phyloP scores from a whole-genome alignment of 1,140 invertebrate species.

The Drosophila bocqueti region DNA sequence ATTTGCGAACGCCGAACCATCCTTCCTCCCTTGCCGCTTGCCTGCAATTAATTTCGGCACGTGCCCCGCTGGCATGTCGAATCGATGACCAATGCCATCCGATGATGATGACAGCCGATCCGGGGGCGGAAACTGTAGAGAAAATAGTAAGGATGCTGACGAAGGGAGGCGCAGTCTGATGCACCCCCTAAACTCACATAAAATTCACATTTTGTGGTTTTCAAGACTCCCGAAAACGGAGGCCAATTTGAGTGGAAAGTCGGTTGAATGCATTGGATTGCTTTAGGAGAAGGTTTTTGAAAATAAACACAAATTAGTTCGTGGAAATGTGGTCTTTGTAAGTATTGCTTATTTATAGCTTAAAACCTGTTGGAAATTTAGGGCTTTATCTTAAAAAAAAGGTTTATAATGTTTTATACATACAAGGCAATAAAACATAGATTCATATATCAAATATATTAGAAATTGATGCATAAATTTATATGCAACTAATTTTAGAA shows the following conservation, averaged over 20 bases:
- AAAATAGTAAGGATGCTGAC: neutral
- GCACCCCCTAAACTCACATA: conserved; percentile 10
- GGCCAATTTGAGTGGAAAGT: conserved; percentile 10
- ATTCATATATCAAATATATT: too few relatives aligned
- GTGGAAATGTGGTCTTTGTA: neutral
- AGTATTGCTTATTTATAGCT: too few relatives aligned
- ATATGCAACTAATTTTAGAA: too few relatives aligned
- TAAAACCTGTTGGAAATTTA: too few relatives aligned
- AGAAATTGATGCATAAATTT: too few relatives aligned
- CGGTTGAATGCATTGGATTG: neutral
- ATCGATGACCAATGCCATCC: conserved; percentile 63
- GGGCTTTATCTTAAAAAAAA: too few relatives aligned
- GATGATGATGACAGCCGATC: conserved; percentile 54
- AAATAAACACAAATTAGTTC: neutral
- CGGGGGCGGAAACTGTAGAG: conserved; percentile 43
- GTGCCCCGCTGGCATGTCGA: conserved; percentile 59
- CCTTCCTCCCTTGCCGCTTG: conserved; percentile 2
- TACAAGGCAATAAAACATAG: too few relatives aligned
- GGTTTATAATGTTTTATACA: too few relatives aligned
- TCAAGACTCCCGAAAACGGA: neutral
- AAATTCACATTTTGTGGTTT: conserved; percentile 25
- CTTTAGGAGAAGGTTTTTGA: too few relatives aligned
- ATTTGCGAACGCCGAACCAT: conserved; percentile 24
- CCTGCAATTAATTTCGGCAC: conserved; percentile 43
- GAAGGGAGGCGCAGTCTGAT: conserved; percentile 5